A percentile compares a stretch with the other conserved stretches of the same genome.
Conservation (phyloP, 2,797 vertebrate species). For the Perodicticus potto region DNA sequence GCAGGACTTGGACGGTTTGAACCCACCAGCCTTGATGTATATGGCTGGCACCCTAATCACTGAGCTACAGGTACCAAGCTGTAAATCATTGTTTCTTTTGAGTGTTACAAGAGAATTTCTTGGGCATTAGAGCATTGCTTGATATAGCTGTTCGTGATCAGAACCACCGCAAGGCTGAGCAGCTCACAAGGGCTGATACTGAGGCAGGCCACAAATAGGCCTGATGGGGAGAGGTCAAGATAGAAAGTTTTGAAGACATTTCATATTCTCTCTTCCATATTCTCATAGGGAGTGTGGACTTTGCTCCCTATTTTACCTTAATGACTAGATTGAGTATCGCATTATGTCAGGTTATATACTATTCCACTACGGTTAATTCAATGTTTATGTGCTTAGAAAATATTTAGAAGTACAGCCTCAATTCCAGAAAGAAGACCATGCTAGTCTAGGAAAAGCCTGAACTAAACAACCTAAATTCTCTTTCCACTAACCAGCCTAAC, state of each 20-base stretch:
- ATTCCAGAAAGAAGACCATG: background rate
- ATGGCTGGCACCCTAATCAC: too few species aligned
- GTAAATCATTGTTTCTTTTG: background rate
- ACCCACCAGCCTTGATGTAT: too few species aligned
- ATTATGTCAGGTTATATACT: background rate
- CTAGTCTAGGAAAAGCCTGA: background rate
- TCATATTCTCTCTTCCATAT: background rate
- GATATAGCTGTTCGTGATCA: background rate
- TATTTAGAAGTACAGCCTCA: background rate
- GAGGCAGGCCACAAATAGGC: background rate
- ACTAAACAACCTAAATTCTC: background rate
- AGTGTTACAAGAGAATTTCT: background rate
- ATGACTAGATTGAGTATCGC: background rate
- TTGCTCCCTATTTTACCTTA: constrained; percentile 8
- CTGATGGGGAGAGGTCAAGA: background rate
- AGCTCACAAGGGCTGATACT: background rate
- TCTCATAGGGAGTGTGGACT: background rate
- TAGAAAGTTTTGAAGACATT: background rate
- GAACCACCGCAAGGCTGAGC: background rate
- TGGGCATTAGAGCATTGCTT: fast-evolving
- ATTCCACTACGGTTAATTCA: background rate
- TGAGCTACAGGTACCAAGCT: too few species aligned
- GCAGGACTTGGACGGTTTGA: too few species aligned
- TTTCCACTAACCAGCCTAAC: background rate
- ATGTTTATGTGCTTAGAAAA: background rate